These are phyloP conservation scores for Acleris emargana DNA, from an alignment of 2,888 invertebrate species.

Conservation along the genomic window DNA sequence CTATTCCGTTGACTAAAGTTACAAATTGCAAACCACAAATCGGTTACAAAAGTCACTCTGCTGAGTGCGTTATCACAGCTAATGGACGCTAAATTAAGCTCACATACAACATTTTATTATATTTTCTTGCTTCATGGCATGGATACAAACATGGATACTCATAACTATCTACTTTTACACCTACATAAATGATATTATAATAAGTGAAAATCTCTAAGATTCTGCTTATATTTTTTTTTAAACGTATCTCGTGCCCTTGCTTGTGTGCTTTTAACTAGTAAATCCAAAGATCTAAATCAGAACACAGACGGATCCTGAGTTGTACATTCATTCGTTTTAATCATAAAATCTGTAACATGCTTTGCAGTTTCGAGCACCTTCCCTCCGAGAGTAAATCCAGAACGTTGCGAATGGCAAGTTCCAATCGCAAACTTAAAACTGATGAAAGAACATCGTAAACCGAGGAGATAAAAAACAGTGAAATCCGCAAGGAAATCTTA, in stretches of 20 bases:
- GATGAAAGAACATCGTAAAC: constrained; percentile 37
- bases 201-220: too few species aligned
- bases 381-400: constrained; percentile 18
- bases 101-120: neutral
- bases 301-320: constrained; percentile 1
- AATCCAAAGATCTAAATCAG: neutral
- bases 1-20: neutral
- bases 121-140: neutral
- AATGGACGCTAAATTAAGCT: constrained; percentile 7
- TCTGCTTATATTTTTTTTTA: too few species aligned
- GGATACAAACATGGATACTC: too few species aligned
- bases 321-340: constrained; percentile 17
- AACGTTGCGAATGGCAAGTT: constrained; percentile 20
- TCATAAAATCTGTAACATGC: constrained; percentile 9
- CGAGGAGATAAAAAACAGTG: constrained; percentile 44
- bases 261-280: neutral
- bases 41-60: neutral
- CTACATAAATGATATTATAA: too few species aligned
- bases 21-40: neutral
- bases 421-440: constrained; percentile 36
- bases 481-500: constrained; percentile 59
- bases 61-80: neutral
- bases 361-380: constrained; percentile 17
- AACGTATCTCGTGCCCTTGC: too few species aligned
- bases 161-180: too few species aligned